These are phyloP conservation scores for Hylaeus volcanicus DNA, from an alignment of 1,140 invertebrate species.

Conservation along the genomic window DNA sequence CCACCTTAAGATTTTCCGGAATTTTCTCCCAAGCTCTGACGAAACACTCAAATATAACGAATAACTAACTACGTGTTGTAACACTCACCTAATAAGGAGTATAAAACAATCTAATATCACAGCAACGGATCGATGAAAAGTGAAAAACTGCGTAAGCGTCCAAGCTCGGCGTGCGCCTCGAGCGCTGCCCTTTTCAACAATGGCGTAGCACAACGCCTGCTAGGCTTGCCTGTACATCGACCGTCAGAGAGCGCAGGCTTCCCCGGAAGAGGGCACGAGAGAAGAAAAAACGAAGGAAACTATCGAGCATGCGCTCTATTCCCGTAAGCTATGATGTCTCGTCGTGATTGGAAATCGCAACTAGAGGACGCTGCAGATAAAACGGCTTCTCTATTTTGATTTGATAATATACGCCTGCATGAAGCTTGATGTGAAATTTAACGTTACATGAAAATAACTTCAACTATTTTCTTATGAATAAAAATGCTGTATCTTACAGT, in stretches of 20 bases:
- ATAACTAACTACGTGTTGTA: slow-evolving; percentile 7
- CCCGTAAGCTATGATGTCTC: slow-evolving; percentile 25
- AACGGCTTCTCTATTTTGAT: slow-evolving; percentile 5
- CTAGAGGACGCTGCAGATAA: slow-evolving; percentile 32
- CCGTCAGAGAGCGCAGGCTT: slow-evolving; percentile 58
- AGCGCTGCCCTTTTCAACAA: slow-evolving; percentile 76
- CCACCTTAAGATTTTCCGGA: slow-evolving; percentile 26
- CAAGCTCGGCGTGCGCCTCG: slow-evolving; percentile 71
- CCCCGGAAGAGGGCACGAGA: slow-evolving; percentile 48
- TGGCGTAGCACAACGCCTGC: slow-evolving; percentile 64
- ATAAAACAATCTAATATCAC: slow-evolving; percentile 76
- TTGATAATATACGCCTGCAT: no score
- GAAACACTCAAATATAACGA: neutral
- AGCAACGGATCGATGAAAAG: slow-evolving; percentile 66
- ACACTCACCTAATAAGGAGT: slow-evolving; percentile 72
- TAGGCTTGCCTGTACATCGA: slow-evolving; percentile 21
- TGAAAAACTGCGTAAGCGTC: slow-evolving; percentile 68
- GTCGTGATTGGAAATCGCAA: slow-evolving; percentile 53
- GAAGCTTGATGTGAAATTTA: no score
- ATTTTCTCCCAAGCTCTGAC: slow-evolving; percentile 6
- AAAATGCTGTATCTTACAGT: neutral
- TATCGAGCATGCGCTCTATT: slow-evolving; percentile 56
- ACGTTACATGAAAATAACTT: neutral
- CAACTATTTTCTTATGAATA: neutral
- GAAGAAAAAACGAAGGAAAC: slow-evolving; percentile 57